Conservation (phyloP, 2,113 vertebrate genomes). For the Odontesthes bonariensis region DNA sequence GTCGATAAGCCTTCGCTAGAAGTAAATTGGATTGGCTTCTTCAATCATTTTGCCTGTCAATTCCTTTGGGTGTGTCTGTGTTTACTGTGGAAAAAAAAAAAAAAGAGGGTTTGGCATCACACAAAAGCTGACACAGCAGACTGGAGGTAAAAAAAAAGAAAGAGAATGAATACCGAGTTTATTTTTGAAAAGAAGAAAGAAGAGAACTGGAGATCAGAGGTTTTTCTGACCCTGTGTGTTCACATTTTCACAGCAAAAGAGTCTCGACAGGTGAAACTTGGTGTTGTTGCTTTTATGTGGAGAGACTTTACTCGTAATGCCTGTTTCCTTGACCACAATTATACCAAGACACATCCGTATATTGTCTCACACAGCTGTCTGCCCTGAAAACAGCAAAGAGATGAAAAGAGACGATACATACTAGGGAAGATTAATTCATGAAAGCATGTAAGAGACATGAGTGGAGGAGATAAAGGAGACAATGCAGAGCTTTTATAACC, state of each 20-base stretch:
- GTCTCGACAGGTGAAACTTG: neutral
- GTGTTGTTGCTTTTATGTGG: neutral
- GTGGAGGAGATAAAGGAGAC: neutral
- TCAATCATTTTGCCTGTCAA: slow-evolving; percentile 67
- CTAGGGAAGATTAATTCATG: neutral
- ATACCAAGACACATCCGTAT: neutral
- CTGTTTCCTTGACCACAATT: neutral
- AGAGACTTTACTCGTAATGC: neutral
- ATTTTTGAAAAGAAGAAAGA: neutral
- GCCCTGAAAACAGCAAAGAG: neutral
- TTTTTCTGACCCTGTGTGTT: slow-evolving; percentile 14
- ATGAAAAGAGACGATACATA: neutral
- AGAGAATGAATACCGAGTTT: slow-evolving; percentile 2
- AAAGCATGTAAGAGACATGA: neutral
- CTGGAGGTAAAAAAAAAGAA: neutral
- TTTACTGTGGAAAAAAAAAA: slow-evolving; percentile 33
- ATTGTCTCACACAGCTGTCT: neutral
- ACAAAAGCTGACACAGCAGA: neutral
- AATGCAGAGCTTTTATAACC: neutral
- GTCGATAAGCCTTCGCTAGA: slow-evolving; percentile 65
- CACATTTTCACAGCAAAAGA: neutral
- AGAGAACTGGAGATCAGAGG: slow-evolving; percentile 3
- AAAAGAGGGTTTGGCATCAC: slow-evolving; percentile 8
- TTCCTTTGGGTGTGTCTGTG: slow-evolving; percentile 34
- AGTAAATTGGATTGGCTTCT: slow-evolving; percentile 71